phyloP scores from a whole-genome alignment of 2,888 invertebrate genomes.

The Nomada ruficornis region DNA sequence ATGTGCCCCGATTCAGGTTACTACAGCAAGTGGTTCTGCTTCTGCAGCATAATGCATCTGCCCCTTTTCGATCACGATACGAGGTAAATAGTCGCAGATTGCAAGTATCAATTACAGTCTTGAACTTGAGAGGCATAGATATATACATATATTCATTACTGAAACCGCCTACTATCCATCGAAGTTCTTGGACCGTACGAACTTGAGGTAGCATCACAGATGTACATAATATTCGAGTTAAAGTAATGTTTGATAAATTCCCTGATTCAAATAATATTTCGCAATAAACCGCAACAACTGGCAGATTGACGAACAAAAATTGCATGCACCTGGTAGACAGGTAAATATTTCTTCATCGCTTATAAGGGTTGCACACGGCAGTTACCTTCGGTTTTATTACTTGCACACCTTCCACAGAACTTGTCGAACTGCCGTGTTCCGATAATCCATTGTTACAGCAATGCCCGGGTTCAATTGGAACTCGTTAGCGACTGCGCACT shows the following conservation, averaged over 20 bases:
- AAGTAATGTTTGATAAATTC: not conserved
- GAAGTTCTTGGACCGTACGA: not conserved
- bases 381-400: slow-evolving; percentile 25
- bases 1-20: no score
- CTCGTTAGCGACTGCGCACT: slow-evolving; percentile 18
- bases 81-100: no score
- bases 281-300: no score
- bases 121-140: no score
- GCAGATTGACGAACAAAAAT: slow-evolving; percentile 8
- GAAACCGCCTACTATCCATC: no score
- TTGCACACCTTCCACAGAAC: slow-evolving; percentile 28
- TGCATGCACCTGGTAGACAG: slow-evolving; percentile 11
- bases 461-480: slow-evolving; percentile 46
- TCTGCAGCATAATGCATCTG: no score
- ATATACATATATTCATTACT: no score
- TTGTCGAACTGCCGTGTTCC: slow-evolving; percentile 34
- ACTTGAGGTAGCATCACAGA: slow-evolving; percentile 5
- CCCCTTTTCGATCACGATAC: no score
- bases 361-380: slow-evolving; percentile 40
- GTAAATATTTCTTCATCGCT: slow-evolving; percentile 30
- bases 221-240: not conserved
- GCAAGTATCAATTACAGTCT: no score
- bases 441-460: slow-evolving; percentile 54
- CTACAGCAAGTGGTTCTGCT: no score
- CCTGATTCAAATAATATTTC: not conserved